Evolutionary conservation across 2,888 invertebrate species (phyloP).

Genomic region (Spisula subtruncata): DNA sequence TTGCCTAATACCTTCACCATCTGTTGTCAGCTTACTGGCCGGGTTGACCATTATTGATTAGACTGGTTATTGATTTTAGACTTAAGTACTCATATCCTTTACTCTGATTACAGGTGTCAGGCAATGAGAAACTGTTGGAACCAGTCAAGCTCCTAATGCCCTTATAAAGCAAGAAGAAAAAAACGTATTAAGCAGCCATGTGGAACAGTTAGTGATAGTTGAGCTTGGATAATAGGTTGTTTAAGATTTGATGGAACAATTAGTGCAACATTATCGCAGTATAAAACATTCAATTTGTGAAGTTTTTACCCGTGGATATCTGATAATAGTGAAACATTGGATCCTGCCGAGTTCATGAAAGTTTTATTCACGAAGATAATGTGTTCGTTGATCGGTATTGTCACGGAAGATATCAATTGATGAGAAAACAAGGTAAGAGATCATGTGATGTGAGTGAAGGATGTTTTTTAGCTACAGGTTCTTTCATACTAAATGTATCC

Average conservation of each 20-base stretch:
- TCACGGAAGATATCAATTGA: slow-evolving; percentile 13
- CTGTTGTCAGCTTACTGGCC: slow-evolving; percentile 23
- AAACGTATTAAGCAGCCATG: slow-evolving; percentile 13
- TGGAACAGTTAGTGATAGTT: background rate
- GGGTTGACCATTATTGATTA: slow-evolving; percentile 16
- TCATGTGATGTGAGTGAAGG: background rate
- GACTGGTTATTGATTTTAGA: slow-evolving; percentile 29
- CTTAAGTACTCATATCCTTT: slow-evolving; percentile 21
- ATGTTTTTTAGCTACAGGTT: background rate
- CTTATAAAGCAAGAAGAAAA: slow-evolving; percentile 21
- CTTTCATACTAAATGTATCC: background rate
- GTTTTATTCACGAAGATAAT: slow-evolving; percentile 13
- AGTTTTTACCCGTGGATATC: background rate
- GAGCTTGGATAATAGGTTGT: background rate
- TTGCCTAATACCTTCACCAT: background rate
- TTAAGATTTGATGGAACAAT: background rate
- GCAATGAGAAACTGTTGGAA: slow-evolving; percentile 1
- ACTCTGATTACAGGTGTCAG: slow-evolving; percentile 35
- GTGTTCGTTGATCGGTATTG: background rate
- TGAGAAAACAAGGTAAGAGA: background rate
- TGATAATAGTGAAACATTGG: background rate
- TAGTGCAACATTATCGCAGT: background rate
- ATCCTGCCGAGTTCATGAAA: slow-evolving; percentile 10
- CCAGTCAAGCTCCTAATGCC: slow-evolving; percentile 25
- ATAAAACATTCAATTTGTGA: slow-evolving; percentile 17